A percentile compares a stretch with the other conserved stretches of the same genome.
These are phyloP conservation scores for Tupaia chinensis DNA, from an alignment of 2,113 vertebrate species.

Conservation along the genomic window DNA sequence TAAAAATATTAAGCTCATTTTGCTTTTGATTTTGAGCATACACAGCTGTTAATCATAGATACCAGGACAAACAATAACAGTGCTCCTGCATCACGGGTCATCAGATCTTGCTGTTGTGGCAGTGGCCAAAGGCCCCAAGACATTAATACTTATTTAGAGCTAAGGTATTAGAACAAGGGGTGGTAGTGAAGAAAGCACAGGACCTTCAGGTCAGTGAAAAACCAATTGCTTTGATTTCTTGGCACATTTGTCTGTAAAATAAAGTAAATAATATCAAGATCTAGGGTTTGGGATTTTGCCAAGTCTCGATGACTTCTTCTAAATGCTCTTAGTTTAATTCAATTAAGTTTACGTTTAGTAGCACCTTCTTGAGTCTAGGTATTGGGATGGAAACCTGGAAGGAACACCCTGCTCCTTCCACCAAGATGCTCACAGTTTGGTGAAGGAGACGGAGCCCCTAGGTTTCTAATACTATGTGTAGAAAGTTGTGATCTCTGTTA, in stretches of 20 bases:
- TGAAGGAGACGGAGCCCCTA: neutral
- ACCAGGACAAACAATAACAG: neutral
- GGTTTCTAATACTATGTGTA: neutral
- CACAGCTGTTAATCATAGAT: neutral
- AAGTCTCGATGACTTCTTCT: neutral
- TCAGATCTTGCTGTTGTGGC: neutral
- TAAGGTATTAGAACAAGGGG: neutral
- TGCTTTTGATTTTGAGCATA: conserved; percentile 1
- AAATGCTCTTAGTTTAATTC: neutral
- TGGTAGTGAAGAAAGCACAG: neutral
- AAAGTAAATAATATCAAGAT: neutral
- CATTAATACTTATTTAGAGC: neutral
- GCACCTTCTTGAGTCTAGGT: neutral
- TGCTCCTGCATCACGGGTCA: neutral
- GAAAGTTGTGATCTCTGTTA: neutral
- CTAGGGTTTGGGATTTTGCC: neutral
- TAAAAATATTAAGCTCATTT: neutral
- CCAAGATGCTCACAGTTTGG: neutral
- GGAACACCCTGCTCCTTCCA: neutral
- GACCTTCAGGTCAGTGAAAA: neutral
- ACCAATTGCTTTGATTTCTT: neutral
- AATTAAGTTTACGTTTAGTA: neutral
- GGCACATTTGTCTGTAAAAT: neutral
- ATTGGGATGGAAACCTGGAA: neutral
- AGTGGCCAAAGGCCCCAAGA: neutral